These are phyloP conservation scores for Astyanax mexicanus DNA, from an alignment of 2,797 vertebrate species.

Conservation along the genomic window DNA sequence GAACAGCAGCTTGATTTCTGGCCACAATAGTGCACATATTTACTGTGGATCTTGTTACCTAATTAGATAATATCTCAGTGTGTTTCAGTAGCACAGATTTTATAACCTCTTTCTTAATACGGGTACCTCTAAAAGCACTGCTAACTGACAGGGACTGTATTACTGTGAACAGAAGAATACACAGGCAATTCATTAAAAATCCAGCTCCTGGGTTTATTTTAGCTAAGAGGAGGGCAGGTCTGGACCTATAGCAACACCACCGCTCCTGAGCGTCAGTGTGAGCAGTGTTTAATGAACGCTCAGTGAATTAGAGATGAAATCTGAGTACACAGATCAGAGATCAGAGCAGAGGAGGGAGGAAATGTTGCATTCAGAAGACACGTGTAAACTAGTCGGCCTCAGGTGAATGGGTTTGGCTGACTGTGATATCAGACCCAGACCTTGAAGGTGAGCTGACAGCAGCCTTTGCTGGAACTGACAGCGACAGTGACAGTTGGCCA, in stretches of 20 bases:
- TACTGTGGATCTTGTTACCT: no score
- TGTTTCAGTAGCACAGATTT: no score
- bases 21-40: no score
- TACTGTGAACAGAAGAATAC: not conserved
- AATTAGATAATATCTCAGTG: no score
- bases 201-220: no score
- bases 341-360: slow-evolving; percentile 2
- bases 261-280: not conserved
- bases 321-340: not conserved
- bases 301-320: not conserved
- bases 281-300: not conserved
- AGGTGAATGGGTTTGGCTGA: slow-evolving; percentile 15
- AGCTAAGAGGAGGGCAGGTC: slow-evolving; percentile 2
- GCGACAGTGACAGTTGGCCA: not conserved
- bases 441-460: slow-evolving; percentile 3
- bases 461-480: slow-evolving; percentile 9
- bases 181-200: not conserved
- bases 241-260: not conserved
- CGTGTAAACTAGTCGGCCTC: slow-evolving; percentile 16
- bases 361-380: not conserved
- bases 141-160: not conserved
- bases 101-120: no score
- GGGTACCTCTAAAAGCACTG: not conserved
- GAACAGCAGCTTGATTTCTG: no score
- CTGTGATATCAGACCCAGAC: not conserved